Percentiles rank a stretch among this genome's conserved stretches.
phyloP scores from a whole-genome alignment of 1,140 invertebrate genomes.

The Brachionus sp. region DNA sequence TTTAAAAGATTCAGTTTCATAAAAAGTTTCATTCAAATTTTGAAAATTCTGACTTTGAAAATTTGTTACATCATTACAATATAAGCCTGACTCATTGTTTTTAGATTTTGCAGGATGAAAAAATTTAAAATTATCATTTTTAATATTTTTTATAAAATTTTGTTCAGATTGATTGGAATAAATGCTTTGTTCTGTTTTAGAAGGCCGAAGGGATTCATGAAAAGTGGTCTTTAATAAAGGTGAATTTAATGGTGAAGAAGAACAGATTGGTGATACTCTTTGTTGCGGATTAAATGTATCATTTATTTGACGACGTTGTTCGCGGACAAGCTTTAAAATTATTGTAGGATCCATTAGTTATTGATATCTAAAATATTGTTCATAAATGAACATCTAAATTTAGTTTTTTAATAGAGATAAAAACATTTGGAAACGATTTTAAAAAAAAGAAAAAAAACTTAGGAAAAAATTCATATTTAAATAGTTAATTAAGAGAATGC shows the following conservation, averaged over 20 bases:
- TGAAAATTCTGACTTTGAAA: not conserved
- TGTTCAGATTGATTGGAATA: not conserved
- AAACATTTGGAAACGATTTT: not conserved
- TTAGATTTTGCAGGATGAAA: not conserved
- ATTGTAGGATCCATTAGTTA: conserved; percentile 32
- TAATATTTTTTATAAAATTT: not conserved
- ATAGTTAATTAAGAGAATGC: not conserved
- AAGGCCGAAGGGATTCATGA: not conserved
- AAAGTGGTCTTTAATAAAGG: not conserved
- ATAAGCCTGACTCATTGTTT: not conserved
- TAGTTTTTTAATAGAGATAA: not conserved
- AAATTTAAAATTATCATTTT: not conserved
- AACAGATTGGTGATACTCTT: not conserved
- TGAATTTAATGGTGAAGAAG: not conserved
- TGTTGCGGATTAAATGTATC: conserved; percentile 16
- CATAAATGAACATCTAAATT: not conserved
- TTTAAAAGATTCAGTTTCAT: not conserved
- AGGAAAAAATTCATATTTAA: conserved; percentile 1
- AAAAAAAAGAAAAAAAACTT: not conserved
- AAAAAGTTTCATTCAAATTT: not conserved
- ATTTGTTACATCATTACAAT: not conserved
- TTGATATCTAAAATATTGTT: not conserved
- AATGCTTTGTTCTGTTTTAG: not conserved
- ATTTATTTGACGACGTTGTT: conserved; percentile 44
- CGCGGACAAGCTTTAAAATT: conserved; percentile 30